Conservation (phyloP, 2,797 vertebrate species). For the Catamblyrhynchus diadema region DNA sequence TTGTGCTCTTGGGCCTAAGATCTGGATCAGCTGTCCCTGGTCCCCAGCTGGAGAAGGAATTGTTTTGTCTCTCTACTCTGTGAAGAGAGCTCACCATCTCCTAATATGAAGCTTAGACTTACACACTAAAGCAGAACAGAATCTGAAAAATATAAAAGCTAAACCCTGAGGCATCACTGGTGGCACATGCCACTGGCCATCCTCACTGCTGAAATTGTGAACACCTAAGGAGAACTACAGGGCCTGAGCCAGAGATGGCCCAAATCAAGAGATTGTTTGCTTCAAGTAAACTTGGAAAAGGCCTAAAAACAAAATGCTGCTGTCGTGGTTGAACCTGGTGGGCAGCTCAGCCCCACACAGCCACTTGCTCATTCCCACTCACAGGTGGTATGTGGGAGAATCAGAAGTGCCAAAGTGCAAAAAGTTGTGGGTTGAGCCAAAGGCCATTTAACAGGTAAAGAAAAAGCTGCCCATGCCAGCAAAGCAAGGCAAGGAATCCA, state of each 20-base stretch:
- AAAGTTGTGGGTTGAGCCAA: background rate
- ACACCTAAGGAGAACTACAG: background rate
- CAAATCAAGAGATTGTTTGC: background rate
- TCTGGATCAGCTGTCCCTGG: background rate
- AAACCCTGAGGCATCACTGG: background rate
- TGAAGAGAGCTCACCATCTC: background rate
- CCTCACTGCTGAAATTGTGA: background rate
- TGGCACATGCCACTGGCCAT: background rate
- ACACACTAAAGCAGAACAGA: background rate
- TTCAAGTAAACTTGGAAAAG: background rate
- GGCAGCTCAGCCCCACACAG: background rate
- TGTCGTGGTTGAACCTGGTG: fast-evolving
- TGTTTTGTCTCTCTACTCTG: background rate
- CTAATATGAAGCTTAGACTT: no score
- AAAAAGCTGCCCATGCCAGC: background rate
- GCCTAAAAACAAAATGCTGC: background rate
- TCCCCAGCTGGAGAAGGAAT: background rate
- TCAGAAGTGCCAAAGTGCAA: background rate
- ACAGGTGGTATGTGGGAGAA: background rate
- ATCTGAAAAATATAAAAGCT: background rate
- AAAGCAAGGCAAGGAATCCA: background rate
- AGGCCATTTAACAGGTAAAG: background rate
- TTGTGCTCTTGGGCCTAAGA: background rate
- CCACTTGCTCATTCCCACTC: background rate
- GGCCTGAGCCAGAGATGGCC: background rate